Percentiles rank a stretch among this genome's conserved stretches.
phyloP scores from a whole-genome alignment of 2,888 invertebrate species.

The Frankliniella fusca region DNA sequence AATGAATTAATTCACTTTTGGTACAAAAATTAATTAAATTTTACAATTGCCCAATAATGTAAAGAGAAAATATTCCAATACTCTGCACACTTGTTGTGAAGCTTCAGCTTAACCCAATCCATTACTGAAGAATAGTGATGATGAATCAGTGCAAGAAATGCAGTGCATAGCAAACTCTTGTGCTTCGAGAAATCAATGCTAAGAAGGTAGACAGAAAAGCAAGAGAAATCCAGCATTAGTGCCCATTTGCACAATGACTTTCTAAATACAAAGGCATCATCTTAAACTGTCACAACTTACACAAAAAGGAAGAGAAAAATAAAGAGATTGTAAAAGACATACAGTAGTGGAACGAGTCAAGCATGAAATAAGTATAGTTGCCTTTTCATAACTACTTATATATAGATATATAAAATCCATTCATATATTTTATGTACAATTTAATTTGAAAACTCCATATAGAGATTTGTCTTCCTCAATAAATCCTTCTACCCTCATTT shows the following conservation, averaged over 20 bases:
- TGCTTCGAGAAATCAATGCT: constrained; percentile 8
- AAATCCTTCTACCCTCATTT: not conserved
- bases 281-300: not conserved
- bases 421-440: constrained; percentile 21
- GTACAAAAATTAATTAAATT: not conserved
- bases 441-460: constrained; percentile 23
- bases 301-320: not conserved
- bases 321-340: constrained; percentile 11
- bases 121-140: not conserved
- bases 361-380: constrained; percentile 26
- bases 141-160: constrained; percentile 20
- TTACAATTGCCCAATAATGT: not conserved
- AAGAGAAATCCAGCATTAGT: not conserved
- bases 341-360: constrained; percentile 26
- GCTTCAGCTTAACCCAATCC: constrained; percentile 24
- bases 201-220: constrained; percentile 6
- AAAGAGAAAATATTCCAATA: not conserved
- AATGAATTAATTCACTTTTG: not conserved
- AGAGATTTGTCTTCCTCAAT: constrained; percentile 25
- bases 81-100: constrained; percentile 23
- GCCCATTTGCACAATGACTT: not conserved
- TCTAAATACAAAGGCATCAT: not conserved
- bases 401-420: constrained; percentile 14
- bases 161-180: constrained; percentile 15
- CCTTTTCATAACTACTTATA: constrained; percentile 25